Percentiles rank a stretch among this genome's conserved stretches.
Evolutionary conservation across 2,888 invertebrate genomes (phyloP).

Genomic region (Drosophila affinis): DNA sequence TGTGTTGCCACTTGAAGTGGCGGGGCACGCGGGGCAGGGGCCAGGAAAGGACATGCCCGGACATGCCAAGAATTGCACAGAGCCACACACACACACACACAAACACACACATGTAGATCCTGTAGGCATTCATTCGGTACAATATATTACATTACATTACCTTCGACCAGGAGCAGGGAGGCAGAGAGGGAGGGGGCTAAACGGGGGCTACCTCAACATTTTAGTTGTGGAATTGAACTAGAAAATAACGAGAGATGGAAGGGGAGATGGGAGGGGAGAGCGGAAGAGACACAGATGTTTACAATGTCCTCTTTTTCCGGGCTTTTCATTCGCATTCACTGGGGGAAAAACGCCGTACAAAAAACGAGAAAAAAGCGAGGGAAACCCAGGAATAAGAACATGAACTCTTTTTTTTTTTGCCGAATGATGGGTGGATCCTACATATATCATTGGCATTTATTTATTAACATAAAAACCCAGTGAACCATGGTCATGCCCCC

Average conservation of each 20-base stretch:
- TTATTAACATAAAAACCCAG: conserved; percentile 81
- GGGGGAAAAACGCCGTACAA: neutral
- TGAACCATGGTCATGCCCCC: conserved; percentile 68
- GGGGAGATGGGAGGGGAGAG: neutral
- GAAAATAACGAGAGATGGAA: conserved; percentile 53
- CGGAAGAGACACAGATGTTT: conserved; percentile 44
- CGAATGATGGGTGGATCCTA: conserved; percentile 13
- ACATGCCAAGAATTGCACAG: conserved; percentile 25
- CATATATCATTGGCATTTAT: conserved; percentile 60
- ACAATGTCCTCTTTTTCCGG: conserved; percentile 35
- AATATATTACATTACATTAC: conserved; percentile 67
- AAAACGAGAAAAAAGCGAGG: neutral
- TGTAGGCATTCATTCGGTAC: neutral
- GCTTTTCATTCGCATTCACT: conserved; percentile 25
- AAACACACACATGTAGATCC: neutral
- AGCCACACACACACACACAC: no score
- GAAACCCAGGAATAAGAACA: conserved; percentile 13
- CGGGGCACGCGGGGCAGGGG: conserved; percentile 5
- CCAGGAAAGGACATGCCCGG: conserved; percentile 29
- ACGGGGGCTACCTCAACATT: conserved; percentile 39
- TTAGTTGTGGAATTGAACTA: conserved; percentile 74
- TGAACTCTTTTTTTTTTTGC: conserved; percentile 15
- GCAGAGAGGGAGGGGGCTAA: neutral
- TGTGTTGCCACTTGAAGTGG: no score
- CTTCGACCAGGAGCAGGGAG: neutral